Base-by-base conservation (phyloP, 2,113 vertebrate species). In the Pedionomus torquatus region DNA sequence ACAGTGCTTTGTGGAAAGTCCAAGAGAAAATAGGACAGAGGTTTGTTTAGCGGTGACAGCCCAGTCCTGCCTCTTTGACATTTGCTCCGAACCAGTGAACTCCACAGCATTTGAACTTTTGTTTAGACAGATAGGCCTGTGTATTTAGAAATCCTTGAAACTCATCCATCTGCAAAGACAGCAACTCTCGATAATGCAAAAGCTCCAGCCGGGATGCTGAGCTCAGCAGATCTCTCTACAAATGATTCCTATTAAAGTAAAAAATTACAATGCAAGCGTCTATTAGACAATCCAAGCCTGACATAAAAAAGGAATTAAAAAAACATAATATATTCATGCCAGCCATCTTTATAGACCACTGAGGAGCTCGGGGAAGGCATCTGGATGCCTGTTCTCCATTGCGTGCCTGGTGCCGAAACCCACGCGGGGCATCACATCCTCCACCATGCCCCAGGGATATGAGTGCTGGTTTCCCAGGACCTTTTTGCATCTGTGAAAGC, bases 191-290 rank as follows among this genome's bases (percentile, higher is more conserved):
- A 92, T 94, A 96, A 97, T 94, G 87, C 88, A 94, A 96, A 94
- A 93, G 63, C 92, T 90, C 76, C 77, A 95, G 78, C 55, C 0
- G 26, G 92, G 90, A 89, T 94, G 97, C 95, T 97, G 96, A 97
- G 83, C 81, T 95, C 90, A 96, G 96, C 95, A 96, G 58, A 97
- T 96, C 91, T 95, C 87, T 74, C 89, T 93, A 91, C 89, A 95
- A 94, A 95, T 86, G 93, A 96, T 95, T 96, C 93, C 94, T 95
- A 97, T 96, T 97, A 96, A 95, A 96, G 93, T 95, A 95, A 97
- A 96, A 97, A 97, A 96, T 96, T 93, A 94, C 94, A 96, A 87
- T 71, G 88, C 90, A 83, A 95, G 85, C 51, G 3, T 87, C 97
- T 94, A 94, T 94, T 95, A 96, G 93, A 94, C 93, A 95, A 93